Evolutionary conservation across 2,113 vertebrate genomes (phyloP), one percentile per base, ranked within the genome.

Genomic region (Carlito syrichta): DNA sequence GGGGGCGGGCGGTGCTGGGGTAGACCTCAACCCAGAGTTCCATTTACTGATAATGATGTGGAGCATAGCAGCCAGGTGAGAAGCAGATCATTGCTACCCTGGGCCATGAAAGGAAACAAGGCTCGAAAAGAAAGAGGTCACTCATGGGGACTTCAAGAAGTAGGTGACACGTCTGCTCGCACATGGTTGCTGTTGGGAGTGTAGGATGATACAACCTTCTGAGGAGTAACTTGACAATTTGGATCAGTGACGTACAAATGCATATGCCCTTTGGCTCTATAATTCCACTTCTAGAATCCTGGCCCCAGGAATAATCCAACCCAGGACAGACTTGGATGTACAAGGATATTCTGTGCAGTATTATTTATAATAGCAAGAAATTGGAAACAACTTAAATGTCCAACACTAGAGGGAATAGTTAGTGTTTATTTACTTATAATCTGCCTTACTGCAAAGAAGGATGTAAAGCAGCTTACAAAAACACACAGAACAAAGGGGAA

Each of bases 1-100:
- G 84, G 27, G 30, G 50, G 20, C 32, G 60, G 17, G 92, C n/a
- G 81, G 66, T 86, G 84, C 71, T 1, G 6, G 38, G 66, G 40
- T 56, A 63, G 85, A 91, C 91, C 91, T 73, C 88, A 96, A 83
- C 63, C 62, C 27, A 35, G 83, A 79, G 73, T 94, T 97, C 92
- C 95, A 81, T 86, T 91, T 96, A 94, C 97, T 48, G 89, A 95
- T 78, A 94, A 96, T 62, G 97, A 95, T 30, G 11, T 79, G 89
- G 96, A 97, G 97, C 91, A 87, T 96, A 35, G 90, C 89, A 85
- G 97, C 94, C 97, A 98, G 98, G 98, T 98, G 98, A 96, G 89
- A 97, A 97, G 27, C 95, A 82, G 96, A 81, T 77, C 23, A 48
- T 91, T 96, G 96, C 74, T 83, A 48, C 60, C 83, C 68, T 73